Conservation (phyloP, 2,113 vertebrate species). For the Protobothrops flavoviridis region DNA sequence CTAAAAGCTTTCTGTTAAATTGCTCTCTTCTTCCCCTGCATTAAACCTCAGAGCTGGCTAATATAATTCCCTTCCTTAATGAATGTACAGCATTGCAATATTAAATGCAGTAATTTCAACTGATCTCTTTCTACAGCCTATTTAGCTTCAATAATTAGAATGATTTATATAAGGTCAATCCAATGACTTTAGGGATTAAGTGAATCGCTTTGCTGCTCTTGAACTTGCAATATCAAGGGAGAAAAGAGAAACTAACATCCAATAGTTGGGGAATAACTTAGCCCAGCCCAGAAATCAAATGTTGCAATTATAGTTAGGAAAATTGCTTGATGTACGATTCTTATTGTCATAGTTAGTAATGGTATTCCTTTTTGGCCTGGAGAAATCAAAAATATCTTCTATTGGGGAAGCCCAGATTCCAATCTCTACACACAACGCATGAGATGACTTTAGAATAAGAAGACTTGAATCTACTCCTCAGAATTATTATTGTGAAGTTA, state of each 20-base stretch:
- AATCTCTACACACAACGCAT: neutral
- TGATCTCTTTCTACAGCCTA: constrained; percentile 62
- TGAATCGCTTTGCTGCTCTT: constrained; percentile 49
- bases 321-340: fast-evolving
- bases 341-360: neutral
- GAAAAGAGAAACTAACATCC: neutral
- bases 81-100: constrained; percentile 52
- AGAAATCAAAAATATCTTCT: neutral
- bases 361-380: neutral
- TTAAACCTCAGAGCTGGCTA: constrained; percentile 62
- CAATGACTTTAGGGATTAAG: constrained; percentile 60
- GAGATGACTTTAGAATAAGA: neutral
- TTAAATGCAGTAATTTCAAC: constrained; percentile 60
- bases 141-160: constrained; percentile 65
- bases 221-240: constrained; percentile 27
- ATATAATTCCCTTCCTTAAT: constrained; percentile 57
- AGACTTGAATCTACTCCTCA: neutral
- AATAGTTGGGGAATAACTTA: neutral
- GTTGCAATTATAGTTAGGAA: neutral
- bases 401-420: neutral
- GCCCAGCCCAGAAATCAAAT: neutral
- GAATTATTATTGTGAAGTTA: neutral
- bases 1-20: constrained; percentile 60
- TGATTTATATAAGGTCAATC: constrained; percentile 60
- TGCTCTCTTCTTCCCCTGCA: constrained; percentile 62